phyloP scores from a whole-genome alignment of 2,888 invertebrate species.

The Villa cingulata region DNA sequence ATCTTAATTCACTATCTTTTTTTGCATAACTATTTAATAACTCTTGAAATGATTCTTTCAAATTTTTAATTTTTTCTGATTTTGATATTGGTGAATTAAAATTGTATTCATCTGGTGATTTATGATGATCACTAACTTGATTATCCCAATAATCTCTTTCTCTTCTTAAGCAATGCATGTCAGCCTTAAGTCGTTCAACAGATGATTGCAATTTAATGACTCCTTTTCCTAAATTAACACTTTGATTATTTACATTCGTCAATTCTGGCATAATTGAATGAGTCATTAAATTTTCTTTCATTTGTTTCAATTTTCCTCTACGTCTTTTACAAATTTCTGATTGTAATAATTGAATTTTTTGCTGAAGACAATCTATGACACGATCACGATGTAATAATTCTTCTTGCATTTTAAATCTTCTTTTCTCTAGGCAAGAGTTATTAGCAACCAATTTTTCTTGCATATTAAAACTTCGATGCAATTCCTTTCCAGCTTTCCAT shows the following conservation, averaged over 20 bases:
- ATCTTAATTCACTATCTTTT: conserved; percentile 29
- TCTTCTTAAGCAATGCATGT: conserved; percentile 10
- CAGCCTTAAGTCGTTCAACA: conserved; percentile 9
- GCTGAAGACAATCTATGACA: conserved; percentile 11
- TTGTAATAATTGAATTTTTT: conserved; percentile 11
- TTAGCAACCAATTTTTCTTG: conserved; percentile 53
- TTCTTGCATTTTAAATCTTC: conserved; percentile 38
- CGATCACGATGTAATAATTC: conserved; percentile 10
- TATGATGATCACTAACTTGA: background rate
- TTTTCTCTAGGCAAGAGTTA: conserved; percentile 52
- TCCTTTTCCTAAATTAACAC: background rate
- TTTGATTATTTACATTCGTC: background rate
- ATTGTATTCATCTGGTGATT: background rate
- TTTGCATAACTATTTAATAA: conserved; percentile 25
- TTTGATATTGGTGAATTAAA: conserved; percentile 15
- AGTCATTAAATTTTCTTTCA: background rate
- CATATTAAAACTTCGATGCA: conserved; percentile 51
- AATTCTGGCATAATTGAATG: background rate
- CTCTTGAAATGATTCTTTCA: conserved; percentile 29
- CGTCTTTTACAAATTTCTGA: conserved; percentile 8
- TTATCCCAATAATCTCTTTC: conserved; percentile 4
- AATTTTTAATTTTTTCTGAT: conserved; percentile 21
- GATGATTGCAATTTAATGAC: conserved; percentile 4
- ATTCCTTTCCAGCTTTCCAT: conserved; percentile 36
- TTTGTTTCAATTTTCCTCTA: conserved; percentile 1